Conservation (phyloP, 2,888 invertebrate species). For the Euplexia lucipara region DNA sequence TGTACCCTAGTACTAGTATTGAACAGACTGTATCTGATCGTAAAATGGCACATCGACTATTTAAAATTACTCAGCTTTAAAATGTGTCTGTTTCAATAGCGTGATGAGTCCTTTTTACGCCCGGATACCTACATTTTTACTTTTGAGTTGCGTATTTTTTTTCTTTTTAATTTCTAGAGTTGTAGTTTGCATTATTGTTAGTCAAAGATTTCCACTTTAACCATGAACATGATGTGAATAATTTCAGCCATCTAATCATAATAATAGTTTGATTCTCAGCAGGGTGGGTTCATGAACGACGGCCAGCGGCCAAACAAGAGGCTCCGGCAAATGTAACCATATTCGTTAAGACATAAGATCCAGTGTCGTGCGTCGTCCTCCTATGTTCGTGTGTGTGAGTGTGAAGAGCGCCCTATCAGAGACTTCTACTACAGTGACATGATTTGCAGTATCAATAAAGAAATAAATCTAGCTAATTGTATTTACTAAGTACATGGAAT, state of each 20-base stretch:
- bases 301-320: slow-evolving; percentile 90
- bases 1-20: slow-evolving; percentile 8
- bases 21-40: slow-evolving; percentile 3
- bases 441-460: slow-evolving; percentile 70
- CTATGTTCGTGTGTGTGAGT: slow-evolving; percentile 84
- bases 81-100: background rate
- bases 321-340: slow-evolving; percentile 85
- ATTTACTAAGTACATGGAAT: slow-evolving; percentile 90
- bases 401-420: slow-evolving; percentile 78
- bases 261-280: slow-evolving; percentile 62
- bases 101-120: slow-evolving; percentile 12
- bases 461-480: slow-evolving; percentile 89
- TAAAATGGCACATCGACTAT: slow-evolving; percentile 15
- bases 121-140: background rate
- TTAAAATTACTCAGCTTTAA: no score
- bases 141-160: slow-evolving; percentile 5
- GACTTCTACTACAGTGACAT: slow-evolving; percentile 84
- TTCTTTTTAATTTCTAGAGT: background rate
- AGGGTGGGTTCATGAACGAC: slow-evolving; percentile 89
- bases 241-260: slow-evolving; percentile 34
- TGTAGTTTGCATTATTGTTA: background rate
- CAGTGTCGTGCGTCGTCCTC: slow-evolving; percentile 78
- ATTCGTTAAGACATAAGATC: slow-evolving; percentile 64
- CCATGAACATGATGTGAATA: background rate
- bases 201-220: background rate